A percentile compares a stretch with the other conserved stretches of the same genome.
Conservation (phyloP, 2,797 vertebrate species). For the Gallirallus australis region DNA sequence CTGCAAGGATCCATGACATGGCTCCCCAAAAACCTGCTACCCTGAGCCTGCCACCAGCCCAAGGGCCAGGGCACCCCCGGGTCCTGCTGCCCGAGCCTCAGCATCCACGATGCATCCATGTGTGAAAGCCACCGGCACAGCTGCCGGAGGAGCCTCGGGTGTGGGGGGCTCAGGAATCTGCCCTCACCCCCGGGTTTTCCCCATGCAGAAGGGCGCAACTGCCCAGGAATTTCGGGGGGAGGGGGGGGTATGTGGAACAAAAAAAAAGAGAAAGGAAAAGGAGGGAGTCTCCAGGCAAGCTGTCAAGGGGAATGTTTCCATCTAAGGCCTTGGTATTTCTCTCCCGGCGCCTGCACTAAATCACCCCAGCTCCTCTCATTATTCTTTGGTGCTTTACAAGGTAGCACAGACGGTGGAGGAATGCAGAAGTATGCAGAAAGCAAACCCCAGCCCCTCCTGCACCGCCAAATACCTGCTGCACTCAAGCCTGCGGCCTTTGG, state of each 20-base stretch:
- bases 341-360: conserved; percentile 70
- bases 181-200: not conserved
- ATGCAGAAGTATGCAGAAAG: not conserved
- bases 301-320: conserved; percentile 80
- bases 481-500: fast-evolving
- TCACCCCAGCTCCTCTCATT: conserved; percentile 69
- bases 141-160: not conserved
- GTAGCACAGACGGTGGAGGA: conserved; percentile 30
- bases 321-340: conserved; percentile 84
- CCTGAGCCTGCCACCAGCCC: not conserved
- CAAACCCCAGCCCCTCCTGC: not conserved
- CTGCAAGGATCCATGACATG: fast-evolving
- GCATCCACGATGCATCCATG: fast-evolving
- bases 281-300: conserved; percentile 51
- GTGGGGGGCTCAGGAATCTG: not conserved
- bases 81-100: fast-evolving
- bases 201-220: not conserved
- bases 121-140: not conserved
- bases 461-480: not conserved
- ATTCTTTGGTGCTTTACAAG: conserved; percentile 75
- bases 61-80: not conserved
- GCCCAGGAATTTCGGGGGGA: conserved; percentile 35
- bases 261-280: not conserved
- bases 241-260: not conserved
- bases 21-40: not conserved